Conservation (phyloP, 2,797 vertebrate species). For the Phaenicophaeus curvirostris region DNA sequence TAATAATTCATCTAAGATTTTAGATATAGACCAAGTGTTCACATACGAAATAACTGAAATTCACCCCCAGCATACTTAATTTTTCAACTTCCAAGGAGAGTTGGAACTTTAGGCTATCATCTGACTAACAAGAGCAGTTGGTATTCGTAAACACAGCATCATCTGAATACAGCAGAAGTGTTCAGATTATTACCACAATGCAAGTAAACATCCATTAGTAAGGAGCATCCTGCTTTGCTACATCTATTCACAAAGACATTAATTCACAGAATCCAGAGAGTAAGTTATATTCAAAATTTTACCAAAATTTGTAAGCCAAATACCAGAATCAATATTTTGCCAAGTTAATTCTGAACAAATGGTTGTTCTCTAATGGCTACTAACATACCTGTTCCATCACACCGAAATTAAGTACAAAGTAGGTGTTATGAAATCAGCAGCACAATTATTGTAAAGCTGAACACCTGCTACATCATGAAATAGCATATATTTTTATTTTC, state of each 20-base stretch:
- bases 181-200: not conserved
- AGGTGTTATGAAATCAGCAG: not conserved
- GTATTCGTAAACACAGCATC: not conserved
- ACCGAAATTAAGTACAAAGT: not conserved
- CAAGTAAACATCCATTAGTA: not conserved
- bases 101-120: not conserved
- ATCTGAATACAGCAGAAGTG: not conserved
- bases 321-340: not conserved
- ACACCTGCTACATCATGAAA: not conserved
- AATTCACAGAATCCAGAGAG: not conserved
- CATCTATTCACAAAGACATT: not conserved
- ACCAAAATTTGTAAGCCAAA: not conserved
- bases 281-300: not conserved
- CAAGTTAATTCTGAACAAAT: not conserved
- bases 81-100: not conserved
- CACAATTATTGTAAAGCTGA: not conserved
- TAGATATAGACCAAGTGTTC: not conserved
- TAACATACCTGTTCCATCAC: not conserved
- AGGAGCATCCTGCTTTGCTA: not conserved
- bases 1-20: not conserved
- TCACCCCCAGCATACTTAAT: not conserved
- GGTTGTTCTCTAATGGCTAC: not conserved
- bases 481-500: not conserved
- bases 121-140: not conserved
- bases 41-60: not conserved